Evolutionary conservation across 2,113 vertebrate species (phyloP).

Genomic region (Channa argus): DNA sequence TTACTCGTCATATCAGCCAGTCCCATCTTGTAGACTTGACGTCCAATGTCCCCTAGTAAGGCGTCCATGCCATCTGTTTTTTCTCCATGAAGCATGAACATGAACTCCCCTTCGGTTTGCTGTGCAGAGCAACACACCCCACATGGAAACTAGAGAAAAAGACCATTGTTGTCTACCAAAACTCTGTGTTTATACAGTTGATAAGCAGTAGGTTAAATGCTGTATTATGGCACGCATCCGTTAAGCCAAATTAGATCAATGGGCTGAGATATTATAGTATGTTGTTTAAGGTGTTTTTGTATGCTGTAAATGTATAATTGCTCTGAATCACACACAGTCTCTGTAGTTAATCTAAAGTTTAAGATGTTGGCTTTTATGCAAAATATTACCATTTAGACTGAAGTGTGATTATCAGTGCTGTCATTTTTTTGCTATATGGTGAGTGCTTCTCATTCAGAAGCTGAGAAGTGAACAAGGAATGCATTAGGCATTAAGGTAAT

Average conservation of each 20-base stretch:
- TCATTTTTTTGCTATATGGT: conserved; percentile 4
- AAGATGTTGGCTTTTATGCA: conserved; percentile 18
- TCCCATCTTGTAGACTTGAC: conserved; percentile 40
- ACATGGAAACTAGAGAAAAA: conserved; percentile 60
- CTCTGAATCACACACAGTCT: neutral
- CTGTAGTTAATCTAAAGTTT: conserved; percentile 36
- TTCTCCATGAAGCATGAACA: conserved; percentile 38
- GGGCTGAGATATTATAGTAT: conserved; percentile 28
- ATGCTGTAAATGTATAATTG: conserved; percentile 24
- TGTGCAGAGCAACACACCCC: conserved; percentile 46
- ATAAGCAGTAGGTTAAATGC: conserved; percentile 57
- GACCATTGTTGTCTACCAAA: conserved; percentile 68
- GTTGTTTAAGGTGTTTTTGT: conserved; percentile 24
- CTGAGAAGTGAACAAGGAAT: conserved; percentile 22
- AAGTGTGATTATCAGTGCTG: conserved; percentile 2
- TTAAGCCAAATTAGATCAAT: conserved; percentile 41
- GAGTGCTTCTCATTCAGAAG: conserved; percentile 22
- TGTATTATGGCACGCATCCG: conserved; percentile 10
- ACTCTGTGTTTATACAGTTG: conserved; percentile 36
- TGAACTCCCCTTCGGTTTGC: conserved; percentile 31
- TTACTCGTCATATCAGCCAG: conserved; percentile 33
- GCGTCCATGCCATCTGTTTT: conserved; percentile 36
- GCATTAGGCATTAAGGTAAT: neutral
- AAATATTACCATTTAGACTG: neutral
- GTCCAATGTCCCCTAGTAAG: conserved; percentile 49